Conservation (phyloP, 2,113 vertebrate species). For the Tetrax tetrax region DNA sequence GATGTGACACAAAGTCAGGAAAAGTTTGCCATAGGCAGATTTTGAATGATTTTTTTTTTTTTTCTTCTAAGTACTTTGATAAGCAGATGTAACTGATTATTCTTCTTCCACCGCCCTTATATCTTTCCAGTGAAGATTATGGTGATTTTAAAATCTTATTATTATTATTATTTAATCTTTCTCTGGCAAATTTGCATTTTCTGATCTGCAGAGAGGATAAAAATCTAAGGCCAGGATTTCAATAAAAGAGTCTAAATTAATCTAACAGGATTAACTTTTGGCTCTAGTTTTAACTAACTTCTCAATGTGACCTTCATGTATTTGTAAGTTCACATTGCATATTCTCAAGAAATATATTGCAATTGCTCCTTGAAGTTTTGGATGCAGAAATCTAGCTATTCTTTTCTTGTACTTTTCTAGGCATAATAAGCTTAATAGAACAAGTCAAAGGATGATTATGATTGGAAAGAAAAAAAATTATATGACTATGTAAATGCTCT, state of each 20-base stretch:
- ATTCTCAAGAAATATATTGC: neutral
- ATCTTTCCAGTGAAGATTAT: neutral
- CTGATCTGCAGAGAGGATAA: neutral
- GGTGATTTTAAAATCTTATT: neutral
- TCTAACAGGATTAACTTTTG: neutral
- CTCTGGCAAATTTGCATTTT: neutral
- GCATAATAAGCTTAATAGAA: neutral
- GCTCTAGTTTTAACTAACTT: slow-evolving; percentile 30
- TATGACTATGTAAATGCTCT: slow-evolving; percentile 40
- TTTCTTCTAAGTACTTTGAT: slow-evolving; percentile 1
- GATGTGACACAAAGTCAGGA: slow-evolving; percentile 1
- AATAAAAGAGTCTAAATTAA: neutral
- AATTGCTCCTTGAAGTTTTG: neutral
- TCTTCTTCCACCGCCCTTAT: neutral
- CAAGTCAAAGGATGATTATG: slow-evolving; percentile 25
- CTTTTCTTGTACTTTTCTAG: slow-evolving; percentile 5
- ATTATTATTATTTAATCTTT: neutral
- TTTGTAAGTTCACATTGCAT: neutral
- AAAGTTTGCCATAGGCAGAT: slow-evolving; percentile 7
- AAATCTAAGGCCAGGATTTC: neutral
- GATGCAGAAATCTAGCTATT: neutral
- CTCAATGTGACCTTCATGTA: neutral
- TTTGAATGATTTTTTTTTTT: neutral
- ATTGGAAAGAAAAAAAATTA: slow-evolving; percentile 10
- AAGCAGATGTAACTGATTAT: neutral